A percentile compares a stretch with the other conserved stretches of the same genome.
Evolutionary conservation across 2,797 vertebrate genomes (phyloP).

Genomic region (Lindbergichthys nudifrons): DNA sequence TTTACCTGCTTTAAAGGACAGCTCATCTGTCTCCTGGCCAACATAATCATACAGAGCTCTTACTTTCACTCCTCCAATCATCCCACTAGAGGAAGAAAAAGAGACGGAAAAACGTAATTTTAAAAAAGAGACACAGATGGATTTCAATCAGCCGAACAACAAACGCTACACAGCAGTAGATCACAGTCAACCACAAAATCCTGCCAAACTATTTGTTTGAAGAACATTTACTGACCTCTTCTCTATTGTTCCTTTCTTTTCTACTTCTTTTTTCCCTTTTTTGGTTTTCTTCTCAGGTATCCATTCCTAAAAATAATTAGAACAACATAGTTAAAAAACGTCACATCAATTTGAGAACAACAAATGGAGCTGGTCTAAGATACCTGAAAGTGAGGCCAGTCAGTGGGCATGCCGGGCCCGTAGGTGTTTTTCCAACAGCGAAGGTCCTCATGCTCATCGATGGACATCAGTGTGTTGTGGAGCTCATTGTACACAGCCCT

Average conservation of each 20-base stretch:
- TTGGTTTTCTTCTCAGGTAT: constrained; percentile 85
- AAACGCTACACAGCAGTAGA: background rate
- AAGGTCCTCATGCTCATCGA: constrained; percentile 88
- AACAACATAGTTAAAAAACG: background rate
- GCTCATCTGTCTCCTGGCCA: constrained; percentile 86
- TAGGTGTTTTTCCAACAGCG: constrained; percentile 89
- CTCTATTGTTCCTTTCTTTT: constrained; percentile 79
- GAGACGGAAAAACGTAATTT: background rate
- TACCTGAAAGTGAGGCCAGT: constrained; percentile 91
- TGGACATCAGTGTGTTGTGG: constrained; percentile 85
- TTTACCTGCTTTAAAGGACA: constrained; percentile 87
- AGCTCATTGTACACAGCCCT: constrained; percentile 86
- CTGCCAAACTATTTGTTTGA: background rate
- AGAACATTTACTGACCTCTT: constrained; percentile 67
- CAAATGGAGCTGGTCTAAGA: background rate
- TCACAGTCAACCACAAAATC: background rate
- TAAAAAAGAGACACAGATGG: constrained; percentile 7
- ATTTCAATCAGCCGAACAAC: background rate
- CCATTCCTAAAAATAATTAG: constrained; percentile 80
- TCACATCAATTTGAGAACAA: background rate
- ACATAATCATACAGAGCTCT: constrained; percentile 86
- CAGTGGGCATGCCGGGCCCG: constrained; percentile 90
- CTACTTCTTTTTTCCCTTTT: constrained; percentile 83
- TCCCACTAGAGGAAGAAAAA: constrained; percentile 58
- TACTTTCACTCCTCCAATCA: constrained; percentile 85